These are phyloP conservation scores for Varecia variegata DNA, from an alignment of 2,797 vertebrate species.

Conservation along the genomic window DNA sequence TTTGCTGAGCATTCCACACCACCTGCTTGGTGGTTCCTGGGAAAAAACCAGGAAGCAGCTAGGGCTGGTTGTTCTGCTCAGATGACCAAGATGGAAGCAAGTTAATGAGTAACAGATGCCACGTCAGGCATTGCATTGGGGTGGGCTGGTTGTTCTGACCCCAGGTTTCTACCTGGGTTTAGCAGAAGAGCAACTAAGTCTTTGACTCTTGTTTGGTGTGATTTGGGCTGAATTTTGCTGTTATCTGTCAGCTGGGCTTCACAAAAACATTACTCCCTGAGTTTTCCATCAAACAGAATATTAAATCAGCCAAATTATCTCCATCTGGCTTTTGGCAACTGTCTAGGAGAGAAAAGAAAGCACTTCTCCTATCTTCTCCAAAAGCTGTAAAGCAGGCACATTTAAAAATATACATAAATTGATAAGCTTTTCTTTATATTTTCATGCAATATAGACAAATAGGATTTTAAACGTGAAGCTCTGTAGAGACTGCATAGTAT, in stretches of 20 bases:
- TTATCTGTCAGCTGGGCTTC: neutral
- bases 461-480: neutral
- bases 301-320: neutral
- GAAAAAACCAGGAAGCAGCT: neutral
- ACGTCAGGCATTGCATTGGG: neutral
- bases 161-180: neutral
- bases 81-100: neutral
- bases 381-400: neutral
- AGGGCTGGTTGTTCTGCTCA: neutral
- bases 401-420: neutral
- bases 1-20: neutral
- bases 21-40: neutral
- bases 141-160: neutral
- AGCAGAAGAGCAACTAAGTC: neutral
- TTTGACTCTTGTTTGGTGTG: neutral
- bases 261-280: neutral
- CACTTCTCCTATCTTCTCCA: neutral
- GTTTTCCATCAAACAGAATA: constrained; percentile 1
- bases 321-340: constrained; percentile 2
- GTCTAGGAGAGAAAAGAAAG: neutral
- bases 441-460: neutral
- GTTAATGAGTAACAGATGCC: neutral
- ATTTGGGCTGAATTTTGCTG: neutral
- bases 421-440: neutral
- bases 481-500: fast-evolving